A percentile compares a stretch with the other conserved stretches of the same genome.
phyloP scores from a whole-genome alignment of 1,140 invertebrate species.

The Neotoxoptera formosana region DNA sequence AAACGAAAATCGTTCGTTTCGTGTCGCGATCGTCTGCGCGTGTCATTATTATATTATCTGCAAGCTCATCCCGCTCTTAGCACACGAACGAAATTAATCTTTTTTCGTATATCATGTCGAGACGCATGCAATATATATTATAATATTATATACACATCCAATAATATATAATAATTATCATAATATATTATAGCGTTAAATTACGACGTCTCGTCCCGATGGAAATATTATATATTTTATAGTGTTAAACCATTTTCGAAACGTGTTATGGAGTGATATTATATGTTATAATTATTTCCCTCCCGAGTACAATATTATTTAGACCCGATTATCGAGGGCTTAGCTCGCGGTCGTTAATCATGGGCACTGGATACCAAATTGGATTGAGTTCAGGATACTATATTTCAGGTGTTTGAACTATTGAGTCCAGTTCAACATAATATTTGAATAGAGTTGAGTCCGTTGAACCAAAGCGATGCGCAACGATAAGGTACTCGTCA shows the following conservation, averaged over 20 bases:
- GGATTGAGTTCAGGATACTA: not conserved
- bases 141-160: not conserved
- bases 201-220: too few relatives aligned
- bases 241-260: not conserved
- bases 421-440: not conserved
- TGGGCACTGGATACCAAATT: not conserved
- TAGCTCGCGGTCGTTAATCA: not conserved
- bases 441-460: not conserved
- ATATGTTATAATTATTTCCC: not conserved
- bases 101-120: not conserved
- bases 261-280: not conserved
- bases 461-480: not conserved
- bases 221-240: not conserved
- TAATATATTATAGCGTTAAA: not conserved
- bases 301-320: not conserved
- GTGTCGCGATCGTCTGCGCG: not conserved
- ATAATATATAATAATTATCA: not conserved
- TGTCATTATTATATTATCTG: not conserved
- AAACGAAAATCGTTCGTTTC: not conserved
- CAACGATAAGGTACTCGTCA: not conserved
- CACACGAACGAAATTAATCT: not conserved
- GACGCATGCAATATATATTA: conserved; percentile 30
- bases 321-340: not conserved
- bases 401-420: too few relatives aligned
- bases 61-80: not conserved